A percentile compares a stretch with the other conserved stretches of the same genome.
Evolutionary conservation across 1,140 invertebrate species (phyloP).

Genomic region (Acromyrmex heyeri): DNA sequence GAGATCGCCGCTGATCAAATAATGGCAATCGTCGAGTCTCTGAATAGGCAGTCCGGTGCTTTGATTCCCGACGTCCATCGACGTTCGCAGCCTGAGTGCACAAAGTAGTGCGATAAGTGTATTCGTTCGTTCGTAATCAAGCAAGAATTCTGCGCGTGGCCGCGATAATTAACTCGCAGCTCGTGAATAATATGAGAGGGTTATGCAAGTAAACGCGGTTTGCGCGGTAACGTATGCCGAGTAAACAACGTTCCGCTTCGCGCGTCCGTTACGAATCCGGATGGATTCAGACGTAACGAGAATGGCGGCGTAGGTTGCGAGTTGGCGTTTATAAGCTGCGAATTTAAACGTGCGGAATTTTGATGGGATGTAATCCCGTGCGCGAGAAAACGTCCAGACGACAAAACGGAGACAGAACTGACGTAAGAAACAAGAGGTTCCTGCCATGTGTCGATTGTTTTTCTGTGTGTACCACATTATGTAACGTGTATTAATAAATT

Average conservation of each 20-base stretch:
- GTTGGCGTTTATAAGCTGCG: neutral
- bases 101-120: neutral
- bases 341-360: slow-evolving; percentile 7
- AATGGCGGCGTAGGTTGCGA: neutral
- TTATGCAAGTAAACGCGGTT: slow-evolving; percentile 30
- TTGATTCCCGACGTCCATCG: slow-evolving; percentile 35
- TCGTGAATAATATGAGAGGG: neutral
- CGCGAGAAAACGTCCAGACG: neutral
- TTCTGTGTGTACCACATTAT: neutral
- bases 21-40: slow-evolving; percentile 36
- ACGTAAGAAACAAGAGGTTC: slow-evolving; percentile 16
- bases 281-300: neutral
- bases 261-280: neutral
- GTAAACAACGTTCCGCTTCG: slow-evolving; percentile 7
- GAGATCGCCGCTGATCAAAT: slow-evolving; percentile 59
- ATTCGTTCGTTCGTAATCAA: neutral
- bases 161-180: slow-evolving; percentile 3
- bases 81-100: neutral
- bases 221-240: neutral
- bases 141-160: neutral
- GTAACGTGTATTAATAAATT: slow-evolving; percentile 5
- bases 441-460: slow-evolving; percentile 15
- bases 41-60: slow-evolving; percentile 9
- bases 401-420: neutral
- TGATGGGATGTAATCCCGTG: neutral